These are phyloP conservation scores for Ceratoteleas bidentatus DNA, from an alignment of 1,140 invertebrate species.

Conservation along the genomic window DNA sequence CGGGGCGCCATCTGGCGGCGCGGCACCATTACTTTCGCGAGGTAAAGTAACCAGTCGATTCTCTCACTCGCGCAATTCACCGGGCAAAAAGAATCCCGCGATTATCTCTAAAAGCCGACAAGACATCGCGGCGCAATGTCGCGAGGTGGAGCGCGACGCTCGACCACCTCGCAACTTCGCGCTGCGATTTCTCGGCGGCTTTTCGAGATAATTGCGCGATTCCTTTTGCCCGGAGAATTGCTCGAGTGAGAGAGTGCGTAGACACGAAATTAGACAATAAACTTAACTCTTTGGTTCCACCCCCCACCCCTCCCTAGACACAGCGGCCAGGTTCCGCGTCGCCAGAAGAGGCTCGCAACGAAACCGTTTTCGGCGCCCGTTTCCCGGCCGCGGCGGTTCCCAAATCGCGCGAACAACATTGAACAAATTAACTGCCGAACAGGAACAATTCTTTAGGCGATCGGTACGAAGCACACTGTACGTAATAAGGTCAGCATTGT, in stretches of 20 bases:
- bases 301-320: not conserved
- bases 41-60: slow-evolving; percentile 7
- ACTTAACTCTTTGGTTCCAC: not conserved
- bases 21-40: slow-evolving; percentile 1
- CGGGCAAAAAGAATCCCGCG: not conserved
- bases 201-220: not conserved
- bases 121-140: not conserved
- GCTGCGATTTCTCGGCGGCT: too few species aligned
- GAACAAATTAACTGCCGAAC: slow-evolving; percentile 52
- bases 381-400: slow-evolving; percentile 18
- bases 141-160: too few species aligned
- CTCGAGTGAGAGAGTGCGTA: not conserved
- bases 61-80: slow-evolving; percentile 15
- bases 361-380: slow-evolving; percentile 14
- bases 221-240: not conserved
- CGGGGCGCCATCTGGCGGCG: slow-evolving; percentile 15
- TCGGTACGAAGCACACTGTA: slow-evolving; percentile 63
- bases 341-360: slow-evolving; percentile 12
- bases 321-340: slow-evolving; percentile 8
- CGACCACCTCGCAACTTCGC: too few species aligned
- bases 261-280: slow-evolving; percentile 29
- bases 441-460: slow-evolving; percentile 57
- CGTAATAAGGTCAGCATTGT: slow-evolving; percentile 67
- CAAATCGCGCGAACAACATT: slow-evolving; percentile 29
- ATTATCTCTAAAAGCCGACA: not conserved